Evolutionary conservation across 92 coral and sea anemone genomes (phyloP).

Genomic region (Zoanthus sociatus): DNA sequence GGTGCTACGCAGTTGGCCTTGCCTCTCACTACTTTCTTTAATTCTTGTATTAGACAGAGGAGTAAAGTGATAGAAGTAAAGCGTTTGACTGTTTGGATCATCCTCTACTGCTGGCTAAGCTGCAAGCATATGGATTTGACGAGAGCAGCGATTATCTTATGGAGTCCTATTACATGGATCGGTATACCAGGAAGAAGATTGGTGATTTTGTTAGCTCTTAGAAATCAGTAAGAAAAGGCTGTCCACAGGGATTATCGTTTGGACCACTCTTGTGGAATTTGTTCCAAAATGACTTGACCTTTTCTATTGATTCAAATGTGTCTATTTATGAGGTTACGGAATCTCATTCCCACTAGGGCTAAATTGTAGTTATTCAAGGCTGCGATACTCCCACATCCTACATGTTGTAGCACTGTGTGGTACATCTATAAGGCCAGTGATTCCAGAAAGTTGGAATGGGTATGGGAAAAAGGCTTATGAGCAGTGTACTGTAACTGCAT

Average conservation of each 20-base stretch:
- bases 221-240: not conserved
- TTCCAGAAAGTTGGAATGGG: no score
- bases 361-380: no score
- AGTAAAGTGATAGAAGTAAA: not conserved
- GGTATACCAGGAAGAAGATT: not conserved
- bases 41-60: not conserved
- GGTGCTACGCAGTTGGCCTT: not conserved
- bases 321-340: not conserved
- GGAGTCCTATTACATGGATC: not conserved
- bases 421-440: no score
- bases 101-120: slow-evolving; percentile 3
- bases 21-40: slow-evolving; percentile 9
- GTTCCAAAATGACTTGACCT: no score
- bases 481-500: no score
- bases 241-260: not conserved
- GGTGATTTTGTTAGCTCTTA: not conserved
- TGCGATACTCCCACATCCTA: not conserved
- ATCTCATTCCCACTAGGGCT: not conserved
- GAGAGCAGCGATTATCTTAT: not conserved
- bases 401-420: no score
- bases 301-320: no score
- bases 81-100: not conserved
- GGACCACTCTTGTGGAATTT: no score
- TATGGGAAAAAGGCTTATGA: no score
- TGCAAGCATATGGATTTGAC: not conserved